A percentile compares a stretch with the other conserved stretches of the same genome.
Conservation (phyloP, 2,888 invertebrate species). For the Xiphydria camelus region DNA sequence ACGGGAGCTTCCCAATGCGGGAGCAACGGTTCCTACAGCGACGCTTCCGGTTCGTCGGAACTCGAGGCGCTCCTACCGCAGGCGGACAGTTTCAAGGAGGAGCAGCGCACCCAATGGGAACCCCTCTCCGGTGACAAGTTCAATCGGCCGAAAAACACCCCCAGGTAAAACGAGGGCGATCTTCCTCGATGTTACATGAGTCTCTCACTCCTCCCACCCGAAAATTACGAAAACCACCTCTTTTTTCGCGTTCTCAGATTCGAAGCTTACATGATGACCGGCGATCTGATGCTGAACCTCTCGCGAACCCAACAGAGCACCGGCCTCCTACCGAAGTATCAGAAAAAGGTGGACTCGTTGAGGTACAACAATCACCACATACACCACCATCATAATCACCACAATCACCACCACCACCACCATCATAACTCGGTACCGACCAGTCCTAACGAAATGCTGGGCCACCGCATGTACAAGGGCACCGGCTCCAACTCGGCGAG, state of each 20-base stretch:
- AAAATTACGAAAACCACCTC: too few species aligned
- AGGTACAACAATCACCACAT: constrained; percentile 65
- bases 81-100: constrained; percentile 57
- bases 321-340: constrained; percentile 64
- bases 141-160: constrained; percentile 52
- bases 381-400: constrained; percentile 61
- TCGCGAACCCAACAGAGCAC: constrained; percentile 77
- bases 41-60: constrained; percentile 55
- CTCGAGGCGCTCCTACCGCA: constrained; percentile 57
- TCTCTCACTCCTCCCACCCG: too few species aligned
- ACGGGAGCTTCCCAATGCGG: constrained; percentile 53
- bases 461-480: constrained; percentile 59
- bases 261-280: constrained; percentile 97
- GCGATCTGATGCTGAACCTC: constrained; percentile 91
- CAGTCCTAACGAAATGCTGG: constrained; percentile 69
- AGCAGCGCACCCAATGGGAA: constrained; percentile 62
- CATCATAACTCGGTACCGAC: constrained; percentile 70
- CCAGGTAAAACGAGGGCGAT: constrained; percentile 42
- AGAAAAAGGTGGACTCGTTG: constrained; percentile 63
- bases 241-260: constrained; percentile 64
- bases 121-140: constrained; percentile 59
- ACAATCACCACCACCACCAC: constrained; percentile 58
- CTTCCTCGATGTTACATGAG: too few species aligned
- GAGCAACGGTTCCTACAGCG: constrained; percentile 64
- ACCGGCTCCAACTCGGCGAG: constrained; percentile 60